A percentile compares a stretch with the other conserved stretches of the same genome.
Evolutionary conservation across 2,113 vertebrate species (phyloP).

Genomic region (Natator depressus): DNA sequence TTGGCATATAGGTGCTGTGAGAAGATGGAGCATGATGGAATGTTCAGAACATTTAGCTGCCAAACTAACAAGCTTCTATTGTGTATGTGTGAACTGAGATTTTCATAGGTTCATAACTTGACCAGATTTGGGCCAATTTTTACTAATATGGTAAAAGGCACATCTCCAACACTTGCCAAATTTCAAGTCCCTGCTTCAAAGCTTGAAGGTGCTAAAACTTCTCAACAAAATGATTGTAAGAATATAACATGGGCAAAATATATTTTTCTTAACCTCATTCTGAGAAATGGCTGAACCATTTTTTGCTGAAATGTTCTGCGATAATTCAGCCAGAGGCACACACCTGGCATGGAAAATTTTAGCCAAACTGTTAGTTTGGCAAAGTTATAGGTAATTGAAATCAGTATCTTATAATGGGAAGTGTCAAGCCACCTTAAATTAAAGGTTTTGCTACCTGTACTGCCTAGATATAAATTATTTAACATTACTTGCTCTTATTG

Average conservation of each 20-base stretch:
- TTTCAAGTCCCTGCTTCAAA: neutral
- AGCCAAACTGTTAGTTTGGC: neutral
- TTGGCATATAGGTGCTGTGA: neutral
- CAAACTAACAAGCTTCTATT: neutral
- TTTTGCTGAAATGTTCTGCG: neutral
- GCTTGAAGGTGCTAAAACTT: neutral
- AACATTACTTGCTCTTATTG: neutral
- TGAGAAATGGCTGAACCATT: neutral
- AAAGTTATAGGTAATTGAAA: neutral
- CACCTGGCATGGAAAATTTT: neutral
- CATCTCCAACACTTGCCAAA: neutral
- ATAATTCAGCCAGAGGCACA: neutral
- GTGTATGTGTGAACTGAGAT: too few relatives aligned
- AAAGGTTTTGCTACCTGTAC: neutral
- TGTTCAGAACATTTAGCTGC: neutral
- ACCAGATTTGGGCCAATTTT: neutral
- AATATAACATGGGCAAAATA: rapidly evolving
- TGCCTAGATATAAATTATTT: neutral
- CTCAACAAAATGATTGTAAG: neutral
- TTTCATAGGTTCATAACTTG: neutral
- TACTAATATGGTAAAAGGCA: neutral
- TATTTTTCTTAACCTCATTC: neutral
- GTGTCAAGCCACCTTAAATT: neutral
- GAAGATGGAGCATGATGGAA: neutral
- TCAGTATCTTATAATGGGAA: neutral